These are phyloP conservation scores for Pipra filicauda DNA, from an alignment of 2,113 vertebrate species.

Conservation along the genomic window DNA sequence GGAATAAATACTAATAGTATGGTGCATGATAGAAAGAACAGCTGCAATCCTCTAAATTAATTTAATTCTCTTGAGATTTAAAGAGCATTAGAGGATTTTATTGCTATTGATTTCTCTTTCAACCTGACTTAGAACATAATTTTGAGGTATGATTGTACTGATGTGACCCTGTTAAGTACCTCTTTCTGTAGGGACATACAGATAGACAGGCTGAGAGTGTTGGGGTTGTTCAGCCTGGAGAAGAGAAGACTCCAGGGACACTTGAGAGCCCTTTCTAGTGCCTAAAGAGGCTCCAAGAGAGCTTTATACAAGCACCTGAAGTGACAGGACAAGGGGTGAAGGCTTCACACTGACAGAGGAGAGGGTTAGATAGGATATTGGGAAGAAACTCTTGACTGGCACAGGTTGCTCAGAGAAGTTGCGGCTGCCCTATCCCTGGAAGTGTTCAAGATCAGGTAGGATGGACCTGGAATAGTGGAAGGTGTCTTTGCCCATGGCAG, in stretches of 20 bases:
- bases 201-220: neutral
- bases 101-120: conserved; percentile 20
- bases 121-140: neutral
- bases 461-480: rapidly evolving
- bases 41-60: neutral
- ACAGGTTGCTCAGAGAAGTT: neutral
- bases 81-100: neutral
- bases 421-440: neutral
- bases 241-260: neutral
- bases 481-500: neutral
- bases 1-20: neutral
- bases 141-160: neutral
- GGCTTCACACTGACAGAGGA: neutral
- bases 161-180: neutral
- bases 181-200: neutral
- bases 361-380: neutral
- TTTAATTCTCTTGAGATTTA: neutral
- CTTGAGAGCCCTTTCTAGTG: neutral
- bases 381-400: neutral
- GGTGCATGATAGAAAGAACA: neutral
- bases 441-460: neutral
- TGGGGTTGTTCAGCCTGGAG: neutral
- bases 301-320: neutral
- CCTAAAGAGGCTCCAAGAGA: neutral
- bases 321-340: no score